phyloP scores from a whole-genome alignment of 53 echinoderm and acorn worm genomes.

The Luidia sarsii region DNA sequence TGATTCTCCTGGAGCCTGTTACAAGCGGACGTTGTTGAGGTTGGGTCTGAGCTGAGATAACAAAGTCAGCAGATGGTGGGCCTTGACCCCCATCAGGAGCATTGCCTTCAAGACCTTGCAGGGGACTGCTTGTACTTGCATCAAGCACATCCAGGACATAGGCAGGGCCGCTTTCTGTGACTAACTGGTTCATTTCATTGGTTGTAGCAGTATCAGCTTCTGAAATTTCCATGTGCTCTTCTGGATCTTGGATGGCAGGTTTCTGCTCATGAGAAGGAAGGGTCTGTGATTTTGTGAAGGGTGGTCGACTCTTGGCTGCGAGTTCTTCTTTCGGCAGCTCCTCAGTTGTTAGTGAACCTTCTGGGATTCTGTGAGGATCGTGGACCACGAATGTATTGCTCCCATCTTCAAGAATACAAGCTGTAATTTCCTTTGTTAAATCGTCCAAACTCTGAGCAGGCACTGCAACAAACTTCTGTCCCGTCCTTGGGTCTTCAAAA shows the following conservation, averaged over 20 bases:
- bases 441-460: constrained; percentile 20
- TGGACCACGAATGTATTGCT: constrained; percentile 43
- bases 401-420: constrained; percentile 43
- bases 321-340: too few relatives aligned
- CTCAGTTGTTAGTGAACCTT: too few relatives aligned
- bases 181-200: constrained; percentile 37
- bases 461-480: constrained; percentile 7
- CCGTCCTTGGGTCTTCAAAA: constrained; percentile 58
- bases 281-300: too few relatives aligned
- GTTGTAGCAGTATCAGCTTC: background rate
- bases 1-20: constrained; percentile 31
- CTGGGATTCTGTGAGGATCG: too few relatives aligned
- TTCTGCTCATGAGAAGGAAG: background rate
- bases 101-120: constrained; percentile 17
- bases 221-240: background rate
- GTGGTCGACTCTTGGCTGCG: too few relatives aligned
- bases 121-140: background rate
- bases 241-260: too few relatives aligned
- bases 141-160: constrained; percentile 3
- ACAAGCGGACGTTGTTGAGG: constrained; percentile 39
- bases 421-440: background rate
- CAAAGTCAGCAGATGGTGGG: constrained; percentile 51
- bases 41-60: constrained; percentile 37
- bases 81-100: constrained; percentile 15
- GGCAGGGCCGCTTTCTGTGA: constrained; percentile 57